phyloP scores from a whole-genome alignment of 2,113 vertebrate species.

The Cathartes aura region DNA sequence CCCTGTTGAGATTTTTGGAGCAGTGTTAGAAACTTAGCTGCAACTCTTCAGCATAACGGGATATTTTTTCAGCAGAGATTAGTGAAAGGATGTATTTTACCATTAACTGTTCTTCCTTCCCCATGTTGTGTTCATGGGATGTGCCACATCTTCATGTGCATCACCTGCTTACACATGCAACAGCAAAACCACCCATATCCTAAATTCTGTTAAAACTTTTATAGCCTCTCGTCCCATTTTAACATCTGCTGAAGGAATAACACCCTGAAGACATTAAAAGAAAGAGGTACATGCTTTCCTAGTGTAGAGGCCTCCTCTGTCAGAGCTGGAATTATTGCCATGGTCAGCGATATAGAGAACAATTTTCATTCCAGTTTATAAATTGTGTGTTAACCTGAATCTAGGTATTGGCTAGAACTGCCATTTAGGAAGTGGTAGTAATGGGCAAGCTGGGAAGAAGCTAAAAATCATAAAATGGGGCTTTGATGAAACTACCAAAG shows the following conservation, averaged over 20 bases:
- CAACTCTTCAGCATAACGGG: accelerated
- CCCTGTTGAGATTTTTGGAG: neutral
- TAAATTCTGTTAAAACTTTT: neutral
- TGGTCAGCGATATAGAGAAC: neutral
- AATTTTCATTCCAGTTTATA: neutral
- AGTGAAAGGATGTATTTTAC: neutral
- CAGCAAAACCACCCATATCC: neutral
- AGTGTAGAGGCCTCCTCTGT: neutral
- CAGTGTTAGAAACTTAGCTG: neutral
- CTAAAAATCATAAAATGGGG: neutral
- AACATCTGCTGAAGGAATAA: neutral
- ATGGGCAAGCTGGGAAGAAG: neutral
- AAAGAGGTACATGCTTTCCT: neutral
- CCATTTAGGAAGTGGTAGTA: neutral
- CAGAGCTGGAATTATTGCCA: neutral
- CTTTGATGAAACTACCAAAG: neutral
- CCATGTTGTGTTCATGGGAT: neutral
- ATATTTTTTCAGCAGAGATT: neutral
- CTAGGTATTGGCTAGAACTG: neutral
- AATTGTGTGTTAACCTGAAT: neutral
- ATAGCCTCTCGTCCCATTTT: neutral
- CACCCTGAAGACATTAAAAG: neutral
- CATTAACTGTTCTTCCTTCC: neutral
- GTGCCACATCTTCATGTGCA: accelerated
- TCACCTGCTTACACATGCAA: accelerated